A percentile compares a stretch with the other conserved stretches of the same genome.
phyloP scores from a whole-genome alignment of 2,797 vertebrate species.

The Phyllotis vaccarum region DNA sequence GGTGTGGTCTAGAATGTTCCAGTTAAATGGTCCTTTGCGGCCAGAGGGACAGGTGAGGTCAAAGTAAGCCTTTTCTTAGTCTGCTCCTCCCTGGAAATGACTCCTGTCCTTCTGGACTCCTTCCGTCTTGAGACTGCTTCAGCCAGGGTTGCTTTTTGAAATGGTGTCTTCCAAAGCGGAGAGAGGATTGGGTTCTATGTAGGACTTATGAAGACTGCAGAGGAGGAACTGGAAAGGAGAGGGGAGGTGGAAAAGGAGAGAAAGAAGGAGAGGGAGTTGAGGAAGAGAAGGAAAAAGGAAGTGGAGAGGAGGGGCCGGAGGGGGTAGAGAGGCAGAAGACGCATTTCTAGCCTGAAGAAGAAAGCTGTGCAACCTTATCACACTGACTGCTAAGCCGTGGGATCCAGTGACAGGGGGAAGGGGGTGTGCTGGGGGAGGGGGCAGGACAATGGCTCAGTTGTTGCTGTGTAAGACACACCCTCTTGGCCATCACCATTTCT shows the following conservation, averaged over 20 bases:
- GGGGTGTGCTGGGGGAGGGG: neutral
- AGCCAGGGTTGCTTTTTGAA: conserved; percentile 48
- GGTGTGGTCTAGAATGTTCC: neutral
- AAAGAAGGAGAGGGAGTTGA: too few relatives aligned
- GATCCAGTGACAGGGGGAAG: conserved; percentile 13
- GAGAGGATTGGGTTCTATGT: neutral
- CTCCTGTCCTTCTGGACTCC: neutral
- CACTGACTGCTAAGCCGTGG: neutral
- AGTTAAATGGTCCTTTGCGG: neutral
- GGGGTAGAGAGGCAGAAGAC: neutral
- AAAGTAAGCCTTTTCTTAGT: neutral
- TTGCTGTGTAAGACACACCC: conserved; percentile 37
- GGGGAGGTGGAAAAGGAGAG: too few relatives aligned
- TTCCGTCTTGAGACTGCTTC: conserved; percentile 11
- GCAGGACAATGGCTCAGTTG: conserved; percentile 64
- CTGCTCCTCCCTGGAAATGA: conserved; percentile 1
- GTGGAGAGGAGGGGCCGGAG: neutral
- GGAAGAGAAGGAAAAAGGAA: too few relatives aligned
- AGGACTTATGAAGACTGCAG: neutral
- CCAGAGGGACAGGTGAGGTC: conserved; percentile 32
- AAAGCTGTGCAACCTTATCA: neutral
- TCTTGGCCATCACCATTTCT: conserved; percentile 19
- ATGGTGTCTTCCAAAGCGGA: neutral
- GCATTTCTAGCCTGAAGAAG: neutral
- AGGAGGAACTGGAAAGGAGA: neutral